Percentiles rank a stretch among this genome's conserved stretches.
phyloP scores from a whole-genome alignment of 2,797 vertebrate genomes.

The Halcyon leucocephala region DNA sequence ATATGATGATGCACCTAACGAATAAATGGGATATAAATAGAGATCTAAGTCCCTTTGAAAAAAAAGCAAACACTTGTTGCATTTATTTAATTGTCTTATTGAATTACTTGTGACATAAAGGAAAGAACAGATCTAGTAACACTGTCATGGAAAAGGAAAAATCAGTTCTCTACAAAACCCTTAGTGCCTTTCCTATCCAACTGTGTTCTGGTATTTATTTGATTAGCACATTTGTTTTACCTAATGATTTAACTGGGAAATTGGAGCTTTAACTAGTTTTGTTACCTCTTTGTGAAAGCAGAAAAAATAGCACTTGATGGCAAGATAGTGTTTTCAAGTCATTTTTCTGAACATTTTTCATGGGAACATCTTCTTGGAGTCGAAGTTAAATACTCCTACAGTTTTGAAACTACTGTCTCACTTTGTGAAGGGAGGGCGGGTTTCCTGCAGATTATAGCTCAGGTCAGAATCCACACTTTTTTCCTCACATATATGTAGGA shows the following conservation, averaged over 20 bases:
- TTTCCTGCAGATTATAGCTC: slow-evolving; percentile 67
- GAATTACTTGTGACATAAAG: background rate
- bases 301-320: background rate
- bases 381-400: slow-evolving; percentile 41
- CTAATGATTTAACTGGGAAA: background rate
- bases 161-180: background rate
- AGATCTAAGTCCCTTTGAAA: background rate
- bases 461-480: slow-evolving; percentile 54
- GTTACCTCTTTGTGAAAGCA: slow-evolving; percentile 21
- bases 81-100: background rate
- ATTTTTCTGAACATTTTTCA: slow-evolving; percentile 62
- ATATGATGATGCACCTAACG: background rate
- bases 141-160: background rate
- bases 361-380: slow-evolving; percentile 41
- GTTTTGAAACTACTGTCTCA: slow-evolving; percentile 57
- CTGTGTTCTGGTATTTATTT: background rate
- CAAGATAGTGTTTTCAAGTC: background rate
- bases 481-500: slow-evolving; percentile 71
- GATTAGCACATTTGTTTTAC: background rate
- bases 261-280: slow-evolving; percentile 7
- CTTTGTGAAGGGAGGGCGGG: slow-evolving; percentile 7
- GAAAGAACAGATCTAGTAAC: background rate
- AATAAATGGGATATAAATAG: background rate
- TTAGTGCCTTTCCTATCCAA: background rate
- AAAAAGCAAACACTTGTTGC: background rate